Evolutionary conservation across 2,113 vertebrate species (phyloP).

Genomic region (Pedionomus torquatus): DNA sequence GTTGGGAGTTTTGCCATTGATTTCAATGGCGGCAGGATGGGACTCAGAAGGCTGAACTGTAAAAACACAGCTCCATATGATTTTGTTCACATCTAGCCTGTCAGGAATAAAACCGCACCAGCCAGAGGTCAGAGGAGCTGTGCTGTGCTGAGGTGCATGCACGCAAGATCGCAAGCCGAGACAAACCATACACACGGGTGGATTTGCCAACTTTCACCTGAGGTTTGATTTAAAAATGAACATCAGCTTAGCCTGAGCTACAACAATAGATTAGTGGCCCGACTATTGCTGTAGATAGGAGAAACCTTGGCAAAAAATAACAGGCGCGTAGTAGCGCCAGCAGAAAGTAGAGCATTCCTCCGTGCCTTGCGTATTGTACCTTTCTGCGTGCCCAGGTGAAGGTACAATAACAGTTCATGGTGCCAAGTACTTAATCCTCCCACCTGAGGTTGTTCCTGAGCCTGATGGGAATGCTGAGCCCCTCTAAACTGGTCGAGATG

Average conservation of each 20-base stretch:
- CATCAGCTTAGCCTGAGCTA: background rate
- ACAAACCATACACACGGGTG: background rate
- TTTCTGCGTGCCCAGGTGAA: background rate
- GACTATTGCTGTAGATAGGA: background rate
- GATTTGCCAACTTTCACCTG: conserved; percentile 15
- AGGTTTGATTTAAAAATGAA: conserved; percentile 44
- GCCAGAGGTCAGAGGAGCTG: background rate
- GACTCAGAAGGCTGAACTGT: conserved; percentile 40
- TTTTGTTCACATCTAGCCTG: conserved; percentile 49
- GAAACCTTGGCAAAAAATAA: conserved; percentile 3
- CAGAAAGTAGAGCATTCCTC: background rate
- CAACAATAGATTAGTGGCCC: conserved; percentile 16
- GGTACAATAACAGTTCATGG: background rate
- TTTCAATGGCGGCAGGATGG: conserved; percentile 37
- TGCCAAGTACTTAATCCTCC: background rate
- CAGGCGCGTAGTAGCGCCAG: background rate
- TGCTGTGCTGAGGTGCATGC: background rate
- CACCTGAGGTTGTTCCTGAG: background rate
- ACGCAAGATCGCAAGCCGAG: background rate
- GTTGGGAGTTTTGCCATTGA: conserved; percentile 43
- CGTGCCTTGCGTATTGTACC: background rate
- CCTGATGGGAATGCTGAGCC: background rate
- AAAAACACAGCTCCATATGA: conserved; percentile 52
- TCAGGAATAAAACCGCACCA: conserved; percentile 6
- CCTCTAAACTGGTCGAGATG: background rate